Percentiles rank a stretch among this genome's conserved stretches.
Evolutionary conservation across 2,113 vertebrate genomes (phyloP).

Genomic region (Saiga tatarica): DNA sequence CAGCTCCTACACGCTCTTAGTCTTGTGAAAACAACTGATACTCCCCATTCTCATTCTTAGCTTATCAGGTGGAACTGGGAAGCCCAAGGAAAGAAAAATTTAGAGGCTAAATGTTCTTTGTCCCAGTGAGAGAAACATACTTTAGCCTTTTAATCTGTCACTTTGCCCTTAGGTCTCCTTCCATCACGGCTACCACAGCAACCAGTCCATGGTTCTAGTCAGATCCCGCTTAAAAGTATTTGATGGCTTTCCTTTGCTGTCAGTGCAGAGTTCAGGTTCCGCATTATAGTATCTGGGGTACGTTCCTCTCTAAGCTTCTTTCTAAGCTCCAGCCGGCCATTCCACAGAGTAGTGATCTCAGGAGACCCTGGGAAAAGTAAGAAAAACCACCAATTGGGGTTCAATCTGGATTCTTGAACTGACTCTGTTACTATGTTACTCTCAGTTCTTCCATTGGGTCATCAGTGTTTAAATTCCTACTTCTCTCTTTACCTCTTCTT

Average conservation of each 20-base stretch:
- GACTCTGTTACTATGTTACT: background rate
- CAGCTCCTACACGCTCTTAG: background rate
- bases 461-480: background rate
- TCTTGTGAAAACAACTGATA: slow-evolving; percentile 60
- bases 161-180: background rate
- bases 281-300: background rate
- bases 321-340: background rate
- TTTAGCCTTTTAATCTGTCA: background rate
- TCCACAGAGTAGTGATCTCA: background rate
- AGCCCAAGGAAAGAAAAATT: slow-evolving; percentile 37
- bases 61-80: slow-evolving; percentile 57
- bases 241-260: background rate
- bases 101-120: background rate
- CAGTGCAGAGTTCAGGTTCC: background rate
- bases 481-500: background rate
- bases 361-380: background rate
- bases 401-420: background rate
- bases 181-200: no score
- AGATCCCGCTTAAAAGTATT: background rate
- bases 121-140: background rate
- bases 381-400: background rate
- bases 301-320: background rate
- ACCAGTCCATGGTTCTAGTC: background rate
- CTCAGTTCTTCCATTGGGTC: background rate
- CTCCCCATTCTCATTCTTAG: slow-evolving; percentile 30